Conservation (phyloP, 1,140 invertebrate genomes). For the Trichomalopsis sarcophagae region DNA sequence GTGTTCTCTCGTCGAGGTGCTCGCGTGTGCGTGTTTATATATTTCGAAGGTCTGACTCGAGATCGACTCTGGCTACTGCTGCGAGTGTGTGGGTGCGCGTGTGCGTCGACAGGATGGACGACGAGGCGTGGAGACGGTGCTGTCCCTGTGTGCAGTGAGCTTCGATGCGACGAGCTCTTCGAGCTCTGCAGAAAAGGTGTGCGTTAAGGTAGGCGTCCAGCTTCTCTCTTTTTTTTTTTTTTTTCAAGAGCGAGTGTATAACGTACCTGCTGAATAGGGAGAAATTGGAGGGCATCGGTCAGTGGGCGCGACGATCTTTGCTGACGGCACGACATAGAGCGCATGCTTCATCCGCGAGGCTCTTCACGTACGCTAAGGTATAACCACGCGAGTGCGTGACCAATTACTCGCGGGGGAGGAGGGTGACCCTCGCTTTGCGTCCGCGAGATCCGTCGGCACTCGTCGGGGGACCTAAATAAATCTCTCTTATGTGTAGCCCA, state of each 20-base stretch:
- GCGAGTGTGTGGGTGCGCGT: not conserved
- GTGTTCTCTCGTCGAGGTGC: not conserved
- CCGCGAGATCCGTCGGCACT: not conserved
- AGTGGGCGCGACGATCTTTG: not conserved
- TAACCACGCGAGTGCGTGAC: conserved; percentile 37
- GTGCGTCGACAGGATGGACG: not conserved
- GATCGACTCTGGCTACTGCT: not conserved
- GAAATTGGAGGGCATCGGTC: no score
- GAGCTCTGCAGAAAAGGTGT: no score
- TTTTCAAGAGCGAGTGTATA: no score
- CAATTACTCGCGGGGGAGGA: conserved; percentile 13
- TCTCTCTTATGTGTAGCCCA: not conserved
- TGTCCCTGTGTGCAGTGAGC: no score
- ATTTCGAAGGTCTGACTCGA: not conserved
- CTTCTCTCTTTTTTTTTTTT: not conserved
- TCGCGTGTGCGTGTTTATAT: not conserved
- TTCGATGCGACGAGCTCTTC: no score
- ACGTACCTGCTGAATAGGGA: no score
- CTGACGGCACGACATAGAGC: conserved; percentile 19
- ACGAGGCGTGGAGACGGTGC: not conserved
- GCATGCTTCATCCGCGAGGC: not conserved
- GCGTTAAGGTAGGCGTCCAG: not conserved
- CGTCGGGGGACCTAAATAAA: conserved; percentile 16
- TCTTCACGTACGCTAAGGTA: conserved; percentile 31
- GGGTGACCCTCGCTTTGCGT: not conserved